These are phyloP conservation scores for Malurus splendens DNA, from an alignment of 2,797 vertebrate species.

Conservation along the genomic window DNA sequence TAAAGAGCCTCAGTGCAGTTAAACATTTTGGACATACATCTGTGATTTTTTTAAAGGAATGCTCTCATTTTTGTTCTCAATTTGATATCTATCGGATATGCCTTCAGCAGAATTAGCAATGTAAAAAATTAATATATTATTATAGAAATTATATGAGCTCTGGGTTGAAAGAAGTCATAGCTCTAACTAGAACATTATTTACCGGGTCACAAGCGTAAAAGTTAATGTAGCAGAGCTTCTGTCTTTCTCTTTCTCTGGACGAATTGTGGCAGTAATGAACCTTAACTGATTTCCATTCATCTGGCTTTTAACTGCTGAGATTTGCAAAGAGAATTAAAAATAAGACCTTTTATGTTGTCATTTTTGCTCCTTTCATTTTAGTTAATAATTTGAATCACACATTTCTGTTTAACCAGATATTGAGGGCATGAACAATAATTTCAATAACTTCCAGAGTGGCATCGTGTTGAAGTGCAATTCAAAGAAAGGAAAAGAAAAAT, in stretches of 20 bases:
- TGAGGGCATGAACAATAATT: not conserved
- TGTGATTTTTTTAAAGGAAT: not conserved
- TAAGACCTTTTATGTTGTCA: conserved; percentile 22
- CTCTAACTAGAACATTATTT: conserved; percentile 85
- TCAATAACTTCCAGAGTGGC: not conserved
- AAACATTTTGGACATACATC: not conserved
- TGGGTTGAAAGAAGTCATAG: conserved; percentile 64
- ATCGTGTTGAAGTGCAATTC: not conserved
- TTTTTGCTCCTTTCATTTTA: conserved; percentile 21
- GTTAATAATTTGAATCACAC: conserved; percentile 11
- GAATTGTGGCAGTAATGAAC: conserved; percentile 83
- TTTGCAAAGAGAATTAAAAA: conserved; percentile 60
- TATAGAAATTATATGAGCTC: conserved; percentile 39
- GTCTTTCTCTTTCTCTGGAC: conserved; percentile 78
- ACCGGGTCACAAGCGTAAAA: conserved; percentile 82
- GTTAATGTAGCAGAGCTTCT: conserved; percentile 86
- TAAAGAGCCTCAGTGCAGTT: not conserved
- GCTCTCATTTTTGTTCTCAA: not conserved
- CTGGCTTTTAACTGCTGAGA: conserved; percentile 67
- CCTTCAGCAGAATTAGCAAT: not conserved
- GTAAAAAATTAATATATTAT: conserved; percentile 46
- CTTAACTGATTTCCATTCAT: conserved; percentile 81
- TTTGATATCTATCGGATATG: not conserved
- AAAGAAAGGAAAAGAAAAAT: not conserved
- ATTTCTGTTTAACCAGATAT: conserved; percentile 6